Evolutionary conservation across 2,888 invertebrate genomes (phyloP).

Genomic region (Cenopis cana): DNA sequence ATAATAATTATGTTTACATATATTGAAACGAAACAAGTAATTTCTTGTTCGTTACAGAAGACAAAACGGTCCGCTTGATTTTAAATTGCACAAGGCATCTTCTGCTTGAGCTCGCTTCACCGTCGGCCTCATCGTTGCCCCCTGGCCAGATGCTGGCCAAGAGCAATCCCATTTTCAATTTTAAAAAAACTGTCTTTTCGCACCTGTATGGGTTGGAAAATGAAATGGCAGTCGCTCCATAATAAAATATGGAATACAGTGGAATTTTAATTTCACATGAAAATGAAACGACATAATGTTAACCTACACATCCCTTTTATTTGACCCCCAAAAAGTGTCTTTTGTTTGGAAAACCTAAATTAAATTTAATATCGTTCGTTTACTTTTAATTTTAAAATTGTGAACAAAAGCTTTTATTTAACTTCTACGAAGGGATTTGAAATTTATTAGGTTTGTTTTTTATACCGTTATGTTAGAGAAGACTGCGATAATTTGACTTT

Average conservation of each 20-base stretch:
- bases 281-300: constrained; percentile 17
- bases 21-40: too few species aligned
- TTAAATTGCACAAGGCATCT: too few species aligned
- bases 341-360: constrained; percentile 37
- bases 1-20: too few species aligned
- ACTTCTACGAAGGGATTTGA: constrained; percentile 22
- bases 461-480: constrained; percentile 10
- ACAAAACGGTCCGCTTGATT: too few species aligned
- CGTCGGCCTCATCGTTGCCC: too few species aligned
- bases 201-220: too few species aligned
- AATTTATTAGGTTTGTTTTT: constrained; percentile 32
- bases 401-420: constrained; percentile 32
- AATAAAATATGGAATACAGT: background rate
- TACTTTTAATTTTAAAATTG: constrained; percentile 33
- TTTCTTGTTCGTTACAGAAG: too few species aligned
- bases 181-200: too few species aligned
- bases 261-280: constrained; percentile 17
- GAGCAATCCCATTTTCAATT: too few species aligned
- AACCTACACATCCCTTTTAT: constrained; percentile 7
- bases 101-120: too few species aligned
- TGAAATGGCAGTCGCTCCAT: too few species aligned
- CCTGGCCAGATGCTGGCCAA: too few species aligned
- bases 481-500: constrained; percentile 5
- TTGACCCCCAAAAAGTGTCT: constrained; percentile 33
- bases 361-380: constrained; percentile 36